These are phyloP conservation scores for Hyppa rectilinea DNA, from an alignment of 2,888 invertebrate species.

Conservation along the genomic window DNA sequence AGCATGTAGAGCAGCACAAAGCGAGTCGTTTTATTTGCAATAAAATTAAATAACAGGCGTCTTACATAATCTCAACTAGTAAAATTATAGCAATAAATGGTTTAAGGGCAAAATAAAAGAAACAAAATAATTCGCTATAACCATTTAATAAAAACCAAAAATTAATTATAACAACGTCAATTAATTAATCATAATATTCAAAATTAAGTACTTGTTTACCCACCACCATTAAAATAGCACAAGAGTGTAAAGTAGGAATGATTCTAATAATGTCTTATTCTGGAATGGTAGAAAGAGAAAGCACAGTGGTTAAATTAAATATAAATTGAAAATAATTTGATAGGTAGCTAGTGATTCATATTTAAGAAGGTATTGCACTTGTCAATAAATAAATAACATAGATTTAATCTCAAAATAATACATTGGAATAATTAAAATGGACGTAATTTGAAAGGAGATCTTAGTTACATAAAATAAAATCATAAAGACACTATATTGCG, in stretches of 20 bases:
- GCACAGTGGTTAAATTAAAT: conserved; percentile 24
- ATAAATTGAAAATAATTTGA: conserved; percentile 31
- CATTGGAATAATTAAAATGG: conserved; percentile 68
- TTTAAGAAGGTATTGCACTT: conserved; percentile 64
- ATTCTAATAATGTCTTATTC: conserved; percentile 57
- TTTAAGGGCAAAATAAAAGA: conserved; percentile 73
- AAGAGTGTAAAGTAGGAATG: conserved; percentile 68
- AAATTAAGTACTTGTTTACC: conserved; percentile 82
- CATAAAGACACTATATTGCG: conserved; percentile 63
- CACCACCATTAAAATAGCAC: conserved; percentile 78
- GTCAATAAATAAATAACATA: conserved; percentile 62
- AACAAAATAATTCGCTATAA: conserved; percentile 79
- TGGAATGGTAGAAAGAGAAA: conserved; percentile 50
- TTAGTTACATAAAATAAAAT: conserved; percentile 67
- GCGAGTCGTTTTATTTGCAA: not conserved
- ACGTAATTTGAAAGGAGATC: conserved; percentile 76
- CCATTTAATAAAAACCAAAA: conserved; percentile 88
- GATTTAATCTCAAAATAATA: conserved; percentile 60
- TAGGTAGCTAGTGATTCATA: conserved; percentile 41
- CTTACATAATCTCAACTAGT: conserved; percentile 25
- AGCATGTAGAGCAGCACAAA: not conserved
- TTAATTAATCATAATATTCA: conserved; percentile 72
- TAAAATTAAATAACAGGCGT: conserved; percentile 37
- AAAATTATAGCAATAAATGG: conserved; percentile 53
- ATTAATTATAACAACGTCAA: conserved; percentile 79